Evolutionary conservation across 2,888 invertebrate genomes (phyloP).

Genomic region (Phragmatobia fuliginosa): DNA sequence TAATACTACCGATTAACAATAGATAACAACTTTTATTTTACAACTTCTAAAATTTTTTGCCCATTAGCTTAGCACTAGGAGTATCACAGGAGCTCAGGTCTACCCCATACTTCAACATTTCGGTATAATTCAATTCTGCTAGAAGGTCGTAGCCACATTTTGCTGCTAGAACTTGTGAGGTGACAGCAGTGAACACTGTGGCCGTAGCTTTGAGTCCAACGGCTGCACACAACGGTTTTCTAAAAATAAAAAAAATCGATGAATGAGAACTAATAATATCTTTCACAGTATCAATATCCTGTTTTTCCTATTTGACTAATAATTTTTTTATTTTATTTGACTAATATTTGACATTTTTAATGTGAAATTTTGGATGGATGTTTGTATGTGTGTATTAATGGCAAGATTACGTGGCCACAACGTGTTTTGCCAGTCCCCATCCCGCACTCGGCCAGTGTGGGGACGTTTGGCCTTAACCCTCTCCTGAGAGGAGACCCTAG

Average conservation of each 20-base stretch:
- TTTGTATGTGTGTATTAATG: too few relatives aligned
- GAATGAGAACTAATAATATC: background rate
- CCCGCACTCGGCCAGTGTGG: too few relatives aligned
- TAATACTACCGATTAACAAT: too few relatives aligned
- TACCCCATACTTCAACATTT: constrained; percentile 65
- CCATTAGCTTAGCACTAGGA: constrained; percentile 67
- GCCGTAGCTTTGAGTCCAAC: constrained; percentile 62
- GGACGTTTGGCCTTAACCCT: too few relatives aligned
- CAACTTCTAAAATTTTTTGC: constrained; percentile 44
- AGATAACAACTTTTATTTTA: background rate
- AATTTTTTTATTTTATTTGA: too few relatives aligned
- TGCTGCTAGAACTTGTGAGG: constrained; percentile 70
- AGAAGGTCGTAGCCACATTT: constrained; percentile 68
- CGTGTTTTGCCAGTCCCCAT: too few relatives aligned
- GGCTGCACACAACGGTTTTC: constrained; percentile 65
- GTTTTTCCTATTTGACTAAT: too few relatives aligned
- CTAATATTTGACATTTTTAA: too few relatives aligned
- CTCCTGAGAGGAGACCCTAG: too few relatives aligned
- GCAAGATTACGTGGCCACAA: too few relatives aligned
- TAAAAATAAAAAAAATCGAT: constrained; percentile 42
- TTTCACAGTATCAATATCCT: background rate
- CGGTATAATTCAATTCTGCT: constrained; percentile 61
- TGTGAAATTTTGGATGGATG: too few relatives aligned
- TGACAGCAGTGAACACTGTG: constrained; percentile 72
- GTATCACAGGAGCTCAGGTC: constrained; percentile 60